Base-by-base conservation (phyloP, 2,888 invertebrate species). In the Octodonta nipae region DNA sequence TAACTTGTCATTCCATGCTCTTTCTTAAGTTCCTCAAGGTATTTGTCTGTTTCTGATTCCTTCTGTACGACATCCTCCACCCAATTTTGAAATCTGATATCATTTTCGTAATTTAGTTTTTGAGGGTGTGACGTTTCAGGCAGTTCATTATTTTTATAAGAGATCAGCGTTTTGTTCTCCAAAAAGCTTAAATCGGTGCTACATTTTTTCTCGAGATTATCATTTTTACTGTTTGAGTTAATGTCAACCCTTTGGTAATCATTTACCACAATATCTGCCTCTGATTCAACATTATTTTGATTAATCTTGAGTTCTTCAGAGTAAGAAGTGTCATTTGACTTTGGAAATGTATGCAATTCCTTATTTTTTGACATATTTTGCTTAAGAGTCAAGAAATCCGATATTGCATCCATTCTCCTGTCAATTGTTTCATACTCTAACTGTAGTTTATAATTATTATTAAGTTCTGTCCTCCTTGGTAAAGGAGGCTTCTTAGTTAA, bases 401-500 rank as follows among this genome's bases (percentile, higher is more conserved):
- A 43, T 28, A 52, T 50, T 5, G 52, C 51, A 30, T 46, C 42
- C 27, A 41, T 25, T 13, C 30, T 30, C 13, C 33, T 34, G 15
- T 37, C 33, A n/a, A 11, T n/a, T 2, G 22, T 10, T 3, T 22
- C 22, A 7, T 30, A 28, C 22, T 12, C 17, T 27, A 10, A 35
- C 30, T 1, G 33, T 27, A 13, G 33, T 35, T 0, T 27, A 28
- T 13, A 25, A 35, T 15, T 33, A 22, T 11, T n/a, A 11, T 22
- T n/a, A 22, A 11, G 22, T 10, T 50, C 47, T 2, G 43, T 27
- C 44, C 52, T 54, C 39, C 47, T 55, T 3, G 60, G 59, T 16
- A 61, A 32, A 3, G 62, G 62, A 5, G 62, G 62, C 44, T 61
- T 61, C 1, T 52, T 40, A 32, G 47, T 50, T 26, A 62, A 35